Percentiles rank a stretch among this genome's conserved stretches.
Evolutionary conservation across 2,797 vertebrate species (phyloP).

Genomic region (Eulemur rubriventer): DNA sequence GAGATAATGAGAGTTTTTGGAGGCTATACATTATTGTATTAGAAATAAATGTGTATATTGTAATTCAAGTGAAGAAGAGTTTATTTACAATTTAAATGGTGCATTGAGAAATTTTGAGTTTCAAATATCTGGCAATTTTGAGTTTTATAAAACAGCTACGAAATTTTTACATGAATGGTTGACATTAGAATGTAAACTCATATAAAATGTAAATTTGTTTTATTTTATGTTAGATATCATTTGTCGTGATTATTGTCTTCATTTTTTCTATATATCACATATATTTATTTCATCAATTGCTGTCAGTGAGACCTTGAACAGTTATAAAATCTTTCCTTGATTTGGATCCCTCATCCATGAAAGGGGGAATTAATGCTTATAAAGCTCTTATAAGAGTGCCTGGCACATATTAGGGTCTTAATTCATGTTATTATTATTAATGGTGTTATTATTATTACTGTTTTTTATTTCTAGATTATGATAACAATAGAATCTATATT

Average conservation of each 20-base stretch:
- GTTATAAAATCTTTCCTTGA: not conserved
- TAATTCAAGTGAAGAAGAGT: not conserved
- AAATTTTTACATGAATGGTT: not conserved
- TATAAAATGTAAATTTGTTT: not conserved
- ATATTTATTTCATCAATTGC: not conserved
- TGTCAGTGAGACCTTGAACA: not conserved
- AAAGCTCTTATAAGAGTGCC: not conserved
- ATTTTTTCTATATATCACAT: not conserved
- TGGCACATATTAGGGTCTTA: not conserved
- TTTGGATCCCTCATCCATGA: not conserved
- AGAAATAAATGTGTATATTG: not conserved
- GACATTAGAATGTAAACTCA: not conserved
- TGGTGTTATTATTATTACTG: not conserved
- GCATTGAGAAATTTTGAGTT: not conserved
- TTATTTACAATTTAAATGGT: not conserved
- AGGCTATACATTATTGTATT: not conserved
- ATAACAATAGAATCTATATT: not conserved
- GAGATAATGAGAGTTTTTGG: not conserved
- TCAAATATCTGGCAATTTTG: not conserved
- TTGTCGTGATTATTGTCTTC: not conserved
- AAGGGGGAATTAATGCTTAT: not conserved
- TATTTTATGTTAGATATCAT: not conserved
- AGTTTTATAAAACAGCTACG: not conserved
- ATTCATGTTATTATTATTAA: not conserved
- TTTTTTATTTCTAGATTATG: not conserved